Base-by-base conservation (phyloP, 2,113 vertebrate genomes). In the Edolisoma coerulescens region DNA sequence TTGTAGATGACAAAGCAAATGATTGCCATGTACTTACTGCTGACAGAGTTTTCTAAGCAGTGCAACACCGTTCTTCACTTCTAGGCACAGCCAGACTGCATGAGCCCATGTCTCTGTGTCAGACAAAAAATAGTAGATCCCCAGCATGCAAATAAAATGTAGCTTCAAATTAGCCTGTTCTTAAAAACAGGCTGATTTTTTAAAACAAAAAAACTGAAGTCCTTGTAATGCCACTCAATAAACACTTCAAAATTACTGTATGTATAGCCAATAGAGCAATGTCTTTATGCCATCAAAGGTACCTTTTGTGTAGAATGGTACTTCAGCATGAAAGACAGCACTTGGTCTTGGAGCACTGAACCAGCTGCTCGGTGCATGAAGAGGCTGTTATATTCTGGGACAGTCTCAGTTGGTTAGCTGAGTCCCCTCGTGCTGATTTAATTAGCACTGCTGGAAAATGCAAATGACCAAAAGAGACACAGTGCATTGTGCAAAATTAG, bases 401-500 rank as follows among this genome's bases (percentile, higher is more conserved):
- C 78, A 54, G 84, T 85, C 94, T 95, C 70, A 68, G 63, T 49
- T 45, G 89, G 84, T 87, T 91, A 84, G 63, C n/a, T 60, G 54
- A 90, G 70, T 73, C 79, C 28, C 84, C 94, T 95, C 6, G 28
- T 82, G 52, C 45, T 97, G 89, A 93, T 93, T 71, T 91, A 97
- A 96, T 96, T 93, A 97, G 63, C 78, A 80, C 60, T 93, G 61
- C 76, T 71, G 86, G 68, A 83, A 97, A 97, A 97, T 44, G 33
- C 57, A 97, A 84, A 95, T 90, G 76, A 96, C 53, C 15, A 50
- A 94, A 88, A 92, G 47, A 89, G 89, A 94, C 59, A 50, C 81
- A n/a, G 83, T 65, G 45, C 21, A 78, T 64, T 91, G 71, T 71
- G 33, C 53, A 96, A 64, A 97, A 94, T 63, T 53, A 79, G 82